phyloP scores from a whole-genome alignment of 2,888 invertebrate species.

The Meta bourneti region DNA sequence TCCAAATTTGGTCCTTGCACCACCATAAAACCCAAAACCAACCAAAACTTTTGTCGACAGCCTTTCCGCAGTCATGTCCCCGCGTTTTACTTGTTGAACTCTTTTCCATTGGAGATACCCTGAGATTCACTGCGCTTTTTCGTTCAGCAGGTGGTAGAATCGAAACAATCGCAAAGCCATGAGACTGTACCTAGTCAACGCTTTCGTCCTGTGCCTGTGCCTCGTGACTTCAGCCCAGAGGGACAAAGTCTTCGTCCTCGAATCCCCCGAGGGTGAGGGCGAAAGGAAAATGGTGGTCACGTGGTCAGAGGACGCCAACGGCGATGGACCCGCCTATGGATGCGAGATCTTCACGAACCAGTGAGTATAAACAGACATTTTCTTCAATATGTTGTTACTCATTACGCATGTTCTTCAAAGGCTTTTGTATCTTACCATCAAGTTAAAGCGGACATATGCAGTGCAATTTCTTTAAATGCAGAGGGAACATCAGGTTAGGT shows the following conservation, averaged over 20 bases:
- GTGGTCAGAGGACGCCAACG: constrained; percentile 33
- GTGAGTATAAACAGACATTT: constrained; percentile 26
- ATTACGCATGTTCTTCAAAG: too few species aligned
- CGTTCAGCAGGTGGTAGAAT: neutral
- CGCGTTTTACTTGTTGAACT: too few species aligned
- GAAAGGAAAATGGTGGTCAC: constrained; percentile 50
- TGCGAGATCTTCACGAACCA: constrained; percentile 58
- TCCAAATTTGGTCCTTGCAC: too few species aligned
- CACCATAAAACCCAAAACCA: too few species aligned
- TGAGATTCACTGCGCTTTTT: neutral
- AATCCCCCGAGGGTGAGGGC: constrained; percentile 23
- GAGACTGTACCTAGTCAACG: constrained; percentile 36
- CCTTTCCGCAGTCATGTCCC: too few species aligned
- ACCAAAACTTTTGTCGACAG: too few species aligned
- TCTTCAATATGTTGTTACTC: too few species aligned
- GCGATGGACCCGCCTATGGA: neutral
- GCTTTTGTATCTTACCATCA: neutral
- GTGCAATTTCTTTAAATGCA: too few species aligned
- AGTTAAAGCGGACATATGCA: neutral
- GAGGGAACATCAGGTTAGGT: too few species aligned
- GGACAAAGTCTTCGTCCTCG: constrained; percentile 62
- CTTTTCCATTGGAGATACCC: too few species aligned
- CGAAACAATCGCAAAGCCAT: neutral
- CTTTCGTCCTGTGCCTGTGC: neutral
- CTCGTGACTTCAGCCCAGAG: neutral